Percentiles rank a stretch among this genome's conserved stretches.
Conservation (phyloP, 2,888 invertebrate species). For the Dicycla oo region DNA sequence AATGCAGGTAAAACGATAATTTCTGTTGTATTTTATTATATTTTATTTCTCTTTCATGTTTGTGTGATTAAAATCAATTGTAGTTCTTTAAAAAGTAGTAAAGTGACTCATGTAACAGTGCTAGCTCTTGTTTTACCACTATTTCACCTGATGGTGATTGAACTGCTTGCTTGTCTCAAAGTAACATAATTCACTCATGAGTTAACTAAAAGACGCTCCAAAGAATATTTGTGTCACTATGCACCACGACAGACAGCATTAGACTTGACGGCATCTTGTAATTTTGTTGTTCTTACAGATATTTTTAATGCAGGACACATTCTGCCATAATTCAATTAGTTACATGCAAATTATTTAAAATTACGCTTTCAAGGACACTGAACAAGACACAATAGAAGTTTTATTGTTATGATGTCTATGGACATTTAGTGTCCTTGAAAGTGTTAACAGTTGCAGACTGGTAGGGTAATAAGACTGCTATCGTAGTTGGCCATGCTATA, state of each 20-base stretch:
- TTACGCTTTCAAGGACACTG: too few relatives aligned
- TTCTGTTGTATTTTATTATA: background rate
- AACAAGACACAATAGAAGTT: too few relatives aligned
- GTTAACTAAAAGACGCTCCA: background rate
- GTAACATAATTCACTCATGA: background rate
- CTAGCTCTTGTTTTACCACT: background rate
- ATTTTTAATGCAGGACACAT: background rate
- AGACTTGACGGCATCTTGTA: background rate
- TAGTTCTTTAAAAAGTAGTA: background rate
- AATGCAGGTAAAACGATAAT: slow-evolving; percentile 67
- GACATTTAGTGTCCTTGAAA: too few relatives aligned
- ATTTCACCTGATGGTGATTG: background rate
- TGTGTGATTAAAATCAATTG: background rate
- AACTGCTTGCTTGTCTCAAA: background rate
- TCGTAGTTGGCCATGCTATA: too few relatives aligned
- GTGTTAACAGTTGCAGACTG: too few relatives aligned
- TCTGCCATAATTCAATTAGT: background rate
- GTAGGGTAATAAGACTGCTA: too few relatives aligned
- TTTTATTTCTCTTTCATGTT: background rate
- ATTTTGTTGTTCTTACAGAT: background rate
- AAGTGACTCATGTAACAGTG: background rate
- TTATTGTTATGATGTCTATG: too few relatives aligned
- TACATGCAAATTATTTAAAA: background rate
- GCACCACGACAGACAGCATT: background rate
- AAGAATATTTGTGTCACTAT: background rate